A percentile compares a stretch with the other conserved stretches of the same genome.
phyloP scores from a whole-genome alignment of 2,113 vertebrate genomes.

The Butastur rufipennis region DNA sequence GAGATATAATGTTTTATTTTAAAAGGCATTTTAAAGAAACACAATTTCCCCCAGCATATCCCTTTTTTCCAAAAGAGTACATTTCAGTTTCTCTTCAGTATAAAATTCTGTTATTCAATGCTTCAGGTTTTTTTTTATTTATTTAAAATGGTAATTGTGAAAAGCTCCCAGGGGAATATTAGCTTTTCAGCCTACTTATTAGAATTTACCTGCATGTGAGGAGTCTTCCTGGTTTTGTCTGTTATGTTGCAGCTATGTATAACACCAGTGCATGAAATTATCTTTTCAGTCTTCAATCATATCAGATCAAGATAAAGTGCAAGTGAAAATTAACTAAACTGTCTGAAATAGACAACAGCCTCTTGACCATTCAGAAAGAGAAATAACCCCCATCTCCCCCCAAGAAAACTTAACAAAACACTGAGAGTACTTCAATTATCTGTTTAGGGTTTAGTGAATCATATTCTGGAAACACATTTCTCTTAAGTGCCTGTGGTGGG shows the following conservation, averaged over 20 bases:
- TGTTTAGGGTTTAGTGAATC: background rate
- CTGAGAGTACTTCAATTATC: background rate
- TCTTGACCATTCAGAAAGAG: background rate
- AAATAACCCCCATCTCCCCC: accelerated
- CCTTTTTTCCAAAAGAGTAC: background rate
- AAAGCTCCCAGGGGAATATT: background rate
- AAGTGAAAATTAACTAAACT: background rate
- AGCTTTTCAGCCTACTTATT: background rate
- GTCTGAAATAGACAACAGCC: background rate
- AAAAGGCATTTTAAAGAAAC: background rate
- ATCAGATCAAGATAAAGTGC: background rate
- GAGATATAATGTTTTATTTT: background rate
- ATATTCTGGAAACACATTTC: background rate
- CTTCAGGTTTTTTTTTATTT: background rate
- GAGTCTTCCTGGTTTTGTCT: background rate
- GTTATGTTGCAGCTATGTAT: background rate
- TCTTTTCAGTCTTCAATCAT: background rate
- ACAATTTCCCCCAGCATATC: background rate
- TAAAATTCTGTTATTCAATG: background rate
- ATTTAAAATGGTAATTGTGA: background rate
- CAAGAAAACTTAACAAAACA: background rate
- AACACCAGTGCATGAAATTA: background rate
- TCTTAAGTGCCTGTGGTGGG: background rate
- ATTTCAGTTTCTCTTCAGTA: background rate
- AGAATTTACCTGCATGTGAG: background rate